Evolutionary conservation across 2,888 invertebrate species (phyloP), one percentile per base, ranked within the genome.

Genomic region (Amblyjoppa proteus): DNA sequence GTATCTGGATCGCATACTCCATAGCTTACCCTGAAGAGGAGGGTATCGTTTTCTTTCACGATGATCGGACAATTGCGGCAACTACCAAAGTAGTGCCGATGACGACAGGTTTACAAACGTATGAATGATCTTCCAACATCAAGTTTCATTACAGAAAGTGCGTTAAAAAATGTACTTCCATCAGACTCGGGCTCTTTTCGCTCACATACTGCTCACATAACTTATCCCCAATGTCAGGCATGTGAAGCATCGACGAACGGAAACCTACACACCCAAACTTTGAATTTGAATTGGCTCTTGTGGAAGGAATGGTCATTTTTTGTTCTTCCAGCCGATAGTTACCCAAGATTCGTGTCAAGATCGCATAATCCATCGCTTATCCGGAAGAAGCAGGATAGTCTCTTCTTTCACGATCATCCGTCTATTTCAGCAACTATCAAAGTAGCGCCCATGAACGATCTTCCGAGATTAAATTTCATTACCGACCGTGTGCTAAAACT

Each of bases 121-220:
- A 7, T 7, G 9, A 20, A 20, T 5, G 7, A 20, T 9, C 53
- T 25, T n/a, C 3, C 20, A 9, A 6, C 20, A 56, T 56, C 9
- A 3, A 56, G 1, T 56, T 7, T 56, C 45, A 49, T 49, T 16
- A 16, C 4, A 13, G 13, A 16, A 49, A 49, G 16, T 49, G 45
- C 4, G 4, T 49, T 16, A 3, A 49, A 49, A 16, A 16, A 20
- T 20, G 20, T 20, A 20, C 20, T 20, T 20, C 45, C 45, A 41
- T 61, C 28, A 38, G 51, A 69, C 68, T 49, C 64, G 61, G 51
- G 56, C 13, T 34, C 11, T 68, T 75, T 71, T 82, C 75, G 85
- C 16, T 28, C 16, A 9, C n/a, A 70, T 53, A 34, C 4, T 34
- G 31, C n/a, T 25, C 28, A 11, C 38, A 4, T 11, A 20, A 20